Conservation (phyloP, 2,113 vertebrate genomes). For the Turnix velox region DNA sequence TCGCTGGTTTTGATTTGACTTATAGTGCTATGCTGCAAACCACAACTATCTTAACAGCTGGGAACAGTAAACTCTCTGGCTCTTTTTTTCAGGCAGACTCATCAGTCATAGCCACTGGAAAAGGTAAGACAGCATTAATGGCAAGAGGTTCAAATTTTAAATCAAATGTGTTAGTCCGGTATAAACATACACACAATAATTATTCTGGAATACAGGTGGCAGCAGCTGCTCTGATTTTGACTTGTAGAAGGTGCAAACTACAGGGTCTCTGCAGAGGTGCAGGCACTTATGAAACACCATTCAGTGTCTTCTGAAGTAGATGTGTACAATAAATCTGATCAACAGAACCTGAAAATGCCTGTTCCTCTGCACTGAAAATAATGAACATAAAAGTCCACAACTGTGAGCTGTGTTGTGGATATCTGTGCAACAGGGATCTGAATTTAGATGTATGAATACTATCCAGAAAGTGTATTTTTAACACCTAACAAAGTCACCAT, state of each 20-base stretch:
- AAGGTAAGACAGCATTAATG: background rate
- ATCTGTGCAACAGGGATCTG: background rate
- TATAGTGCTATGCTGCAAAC: background rate
- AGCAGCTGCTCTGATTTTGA: background rate
- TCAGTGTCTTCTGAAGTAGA: background rate
- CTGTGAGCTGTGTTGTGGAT: background rate
- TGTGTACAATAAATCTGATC: background rate
- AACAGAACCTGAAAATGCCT: background rate
- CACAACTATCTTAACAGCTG: background rate
- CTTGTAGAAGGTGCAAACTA: background rate
- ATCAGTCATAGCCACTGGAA: background rate
- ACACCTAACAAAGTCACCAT: background rate
- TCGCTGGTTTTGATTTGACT: background rate
- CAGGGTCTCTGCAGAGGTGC: background rate
- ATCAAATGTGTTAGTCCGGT: background rate
- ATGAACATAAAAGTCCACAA: background rate
- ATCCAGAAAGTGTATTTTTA: background rate
- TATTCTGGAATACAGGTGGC: background rate
- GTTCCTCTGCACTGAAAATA: background rate
- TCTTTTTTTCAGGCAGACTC: background rate
- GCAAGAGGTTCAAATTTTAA: background rate
- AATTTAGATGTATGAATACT: background rate
- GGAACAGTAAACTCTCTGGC: background rate
- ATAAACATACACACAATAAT: background rate
- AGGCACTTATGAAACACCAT: background rate